phyloP scores from a whole-genome alignment of 2,113 vertebrate genomes.

The Pycnonotus jocosus region DNA sequence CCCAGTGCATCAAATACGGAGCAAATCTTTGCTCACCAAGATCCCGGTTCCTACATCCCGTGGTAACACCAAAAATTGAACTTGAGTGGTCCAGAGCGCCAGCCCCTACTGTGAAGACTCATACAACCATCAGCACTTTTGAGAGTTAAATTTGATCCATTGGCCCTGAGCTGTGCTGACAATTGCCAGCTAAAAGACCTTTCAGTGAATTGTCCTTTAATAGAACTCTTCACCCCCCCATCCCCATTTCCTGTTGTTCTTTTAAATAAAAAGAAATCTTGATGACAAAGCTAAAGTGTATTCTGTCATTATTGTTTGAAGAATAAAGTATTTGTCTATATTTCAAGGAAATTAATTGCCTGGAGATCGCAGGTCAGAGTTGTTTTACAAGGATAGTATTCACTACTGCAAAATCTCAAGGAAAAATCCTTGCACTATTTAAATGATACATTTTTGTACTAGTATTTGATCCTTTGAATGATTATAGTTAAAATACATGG shows the following conservation, averaged over 20 bases:
- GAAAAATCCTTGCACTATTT: neutral
- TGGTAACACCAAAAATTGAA: slow-evolving; percentile 64
- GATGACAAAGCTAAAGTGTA: slow-evolving; percentile 63
- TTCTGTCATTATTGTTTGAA: slow-evolving; percentile 64
- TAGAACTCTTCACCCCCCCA: slow-evolving; percentile 15
- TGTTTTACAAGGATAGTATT: neutral
- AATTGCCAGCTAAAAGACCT: slow-evolving; percentile 73
- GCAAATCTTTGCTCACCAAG: slow-evolving; percentile 62
- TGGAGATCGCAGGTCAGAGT: neutral
- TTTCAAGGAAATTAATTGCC: neutral
- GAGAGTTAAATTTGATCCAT: slow-evolving; percentile 69
- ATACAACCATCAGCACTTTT: slow-evolving; percentile 68
- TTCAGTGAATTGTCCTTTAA: slow-evolving; percentile 72
- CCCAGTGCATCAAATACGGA: slow-evolving; percentile 66
- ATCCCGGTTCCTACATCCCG: slow-evolving; percentile 58
- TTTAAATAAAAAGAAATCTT: slow-evolving; percentile 71
- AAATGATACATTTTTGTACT: neutral
- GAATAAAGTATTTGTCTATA: neutral
- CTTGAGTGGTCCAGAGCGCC: slow-evolving; percentile 66
- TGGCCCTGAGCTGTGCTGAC: slow-evolving; percentile 68
- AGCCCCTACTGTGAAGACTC: slow-evolving; percentile 70
- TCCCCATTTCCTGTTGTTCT: slow-evolving; percentile 62
- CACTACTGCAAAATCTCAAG: neutral
- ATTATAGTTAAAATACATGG: neutral
- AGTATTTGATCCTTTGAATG: neutral